Conservation (phyloP, 2,113 vertebrate genomes). For the Coracopsis vasa region DNA sequence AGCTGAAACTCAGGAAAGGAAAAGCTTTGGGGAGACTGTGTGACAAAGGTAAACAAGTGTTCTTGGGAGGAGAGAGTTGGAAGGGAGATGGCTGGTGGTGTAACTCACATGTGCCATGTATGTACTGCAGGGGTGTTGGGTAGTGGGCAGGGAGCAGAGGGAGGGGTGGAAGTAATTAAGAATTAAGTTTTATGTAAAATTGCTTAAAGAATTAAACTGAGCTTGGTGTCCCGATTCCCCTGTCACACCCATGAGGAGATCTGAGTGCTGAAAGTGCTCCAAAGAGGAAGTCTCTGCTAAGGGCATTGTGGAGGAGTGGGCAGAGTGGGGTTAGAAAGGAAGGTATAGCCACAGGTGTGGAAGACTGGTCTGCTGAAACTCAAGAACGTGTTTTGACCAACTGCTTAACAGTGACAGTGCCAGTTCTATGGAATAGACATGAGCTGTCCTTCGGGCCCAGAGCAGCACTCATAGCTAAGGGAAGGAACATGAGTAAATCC, state of each 20-base stretch:
- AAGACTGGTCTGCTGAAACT: neutral
- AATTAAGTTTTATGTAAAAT: neutral
- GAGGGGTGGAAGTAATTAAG: neutral
- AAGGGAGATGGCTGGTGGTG: neutral
- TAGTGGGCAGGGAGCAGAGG: neutral
- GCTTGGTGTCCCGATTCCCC: neutral
- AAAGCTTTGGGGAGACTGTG: neutral
- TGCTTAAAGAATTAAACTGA: neutral
- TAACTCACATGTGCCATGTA: fast-evolving
- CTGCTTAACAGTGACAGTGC: fast-evolving
- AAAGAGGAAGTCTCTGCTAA: neutral
- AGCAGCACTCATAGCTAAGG: neutral
- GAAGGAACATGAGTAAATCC: neutral
- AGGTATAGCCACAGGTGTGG: neutral
- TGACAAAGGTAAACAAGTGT: neutral
- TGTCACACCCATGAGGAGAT: neutral
- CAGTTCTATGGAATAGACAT: neutral
- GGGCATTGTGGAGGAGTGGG: neutral
- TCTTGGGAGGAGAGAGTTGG: neutral
- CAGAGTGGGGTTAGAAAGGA: neutral
- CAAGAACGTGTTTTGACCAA: neutral
- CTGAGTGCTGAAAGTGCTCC: neutral
- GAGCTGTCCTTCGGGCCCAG: fast-evolving
- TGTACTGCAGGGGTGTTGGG: neutral
- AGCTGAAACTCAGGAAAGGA: neutral